These are phyloP conservation scores for Protosalanx chinensis DNA, from an alignment of 2,797 vertebrate species.

Conservation along the genomic window DNA sequence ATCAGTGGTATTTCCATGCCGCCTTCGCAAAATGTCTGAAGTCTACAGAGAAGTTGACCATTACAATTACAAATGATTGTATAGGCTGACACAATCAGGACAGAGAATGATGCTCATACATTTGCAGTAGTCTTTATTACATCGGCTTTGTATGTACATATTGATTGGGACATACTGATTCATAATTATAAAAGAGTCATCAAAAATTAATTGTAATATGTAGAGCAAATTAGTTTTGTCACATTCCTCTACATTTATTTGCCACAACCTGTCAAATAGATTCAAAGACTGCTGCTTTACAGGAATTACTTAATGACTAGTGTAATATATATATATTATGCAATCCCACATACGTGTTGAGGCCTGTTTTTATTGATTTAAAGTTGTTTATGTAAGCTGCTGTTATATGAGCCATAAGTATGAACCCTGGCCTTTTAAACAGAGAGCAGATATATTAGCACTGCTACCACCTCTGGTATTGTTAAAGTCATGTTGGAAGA, in stretches of 20 bases:
- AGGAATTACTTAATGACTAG: background rate
- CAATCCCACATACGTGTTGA: background rate
- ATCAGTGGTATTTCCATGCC: too few relatives aligned
- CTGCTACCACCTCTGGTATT: background rate
- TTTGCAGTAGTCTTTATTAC: too few relatives aligned
- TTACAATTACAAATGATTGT: too few relatives aligned
- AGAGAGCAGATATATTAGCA: background rate
- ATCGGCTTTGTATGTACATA: too few relatives aligned
- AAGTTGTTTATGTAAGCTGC: background rate
- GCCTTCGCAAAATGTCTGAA: too few relatives aligned
- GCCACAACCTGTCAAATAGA: background rate
- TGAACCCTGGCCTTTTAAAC: constrained; percentile 2
- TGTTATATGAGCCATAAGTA: constrained; percentile 2
- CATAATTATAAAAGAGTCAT: too few relatives aligned
- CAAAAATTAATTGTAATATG: too few relatives aligned
- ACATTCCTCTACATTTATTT: background rate
- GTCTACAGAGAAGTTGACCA: too few relatives aligned
- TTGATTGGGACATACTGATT: too few relatives aligned
- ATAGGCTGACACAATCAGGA: too few relatives aligned
- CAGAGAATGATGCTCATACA: too few relatives aligned
- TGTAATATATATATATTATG: background rate
- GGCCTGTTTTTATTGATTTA: background rate
- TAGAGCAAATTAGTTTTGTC: too few relatives aligned
- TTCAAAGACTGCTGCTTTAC: background rate
- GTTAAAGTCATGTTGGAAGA: background rate